Evolutionary conservation across 2,113 vertebrate species (phyloP), one percentile per base, ranked within the genome.

Genomic region (Euleptes europaea): DNA sequence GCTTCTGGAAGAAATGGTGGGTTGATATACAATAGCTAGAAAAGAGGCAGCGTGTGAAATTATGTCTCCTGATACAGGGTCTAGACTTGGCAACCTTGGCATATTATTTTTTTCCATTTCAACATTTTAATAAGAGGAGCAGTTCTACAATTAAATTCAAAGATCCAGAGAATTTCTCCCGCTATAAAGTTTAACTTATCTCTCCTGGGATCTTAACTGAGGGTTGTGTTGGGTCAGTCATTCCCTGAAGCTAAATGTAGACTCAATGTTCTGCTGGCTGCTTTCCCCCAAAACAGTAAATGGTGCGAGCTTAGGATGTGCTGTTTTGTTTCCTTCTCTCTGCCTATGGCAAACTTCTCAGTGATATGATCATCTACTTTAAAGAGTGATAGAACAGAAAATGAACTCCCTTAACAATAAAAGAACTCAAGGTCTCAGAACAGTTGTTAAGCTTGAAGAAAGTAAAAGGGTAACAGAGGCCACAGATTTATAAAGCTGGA

Each of bases 341-440:
- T 86, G 80, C 66, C 85, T 65, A 40, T 87, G 73, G 75, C 74
- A 82, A 78, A 71, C 35, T 87, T 83, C 51, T 71, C 42, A 40
- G 51, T 72, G 85, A 83, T 78, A 54, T 3, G 84, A 1, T 86
- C 85, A 83, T 0, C 2, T 75, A 71, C 47, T 84, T 3, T 75
- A 11, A 84, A 35, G 73, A 1, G 69, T 38, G 57, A 15, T 60
- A 71, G 12, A 12, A 31, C 19, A 4, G 74, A 72, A 73, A 82
- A 85, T 82, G 57, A 35, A 77, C 69, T 67, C 51, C 75, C 69
- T 38, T 13, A 82, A 78, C 65, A 85, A 78, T 69, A 82, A 85
- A 78, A 71, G 31, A 73, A 84, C 14, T 40, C 33, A 73, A 71
- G 78, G 57, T 57, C 73, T 85, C 51, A 78, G 35, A 85, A 74